A percentile compares a stretch with the other conserved stretches of the same genome.
phyloP scores from a whole-genome alignment of 2,797 vertebrate species.

The Clarias fuscus region DNA sequence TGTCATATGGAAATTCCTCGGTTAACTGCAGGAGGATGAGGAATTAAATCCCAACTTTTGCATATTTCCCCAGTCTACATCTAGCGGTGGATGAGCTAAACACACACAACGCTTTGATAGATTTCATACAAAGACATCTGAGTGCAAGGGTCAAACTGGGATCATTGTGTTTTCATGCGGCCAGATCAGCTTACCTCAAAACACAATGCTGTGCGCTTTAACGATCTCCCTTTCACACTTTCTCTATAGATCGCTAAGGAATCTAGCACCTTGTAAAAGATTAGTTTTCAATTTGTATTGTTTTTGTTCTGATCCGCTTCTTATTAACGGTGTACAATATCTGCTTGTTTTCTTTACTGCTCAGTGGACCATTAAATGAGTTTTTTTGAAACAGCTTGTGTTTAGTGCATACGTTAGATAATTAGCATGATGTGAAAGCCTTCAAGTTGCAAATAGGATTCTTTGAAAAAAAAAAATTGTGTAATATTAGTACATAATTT shows the following conservation, averaged over 20 bases:
- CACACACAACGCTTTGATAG: constrained; percentile 45
- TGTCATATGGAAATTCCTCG: neutral
- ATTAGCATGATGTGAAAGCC: neutral
- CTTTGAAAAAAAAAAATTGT: neutral
- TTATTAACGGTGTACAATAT: neutral
- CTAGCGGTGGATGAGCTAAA: neutral
- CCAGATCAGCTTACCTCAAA: constrained; percentile 15
- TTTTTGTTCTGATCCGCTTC: neutral
- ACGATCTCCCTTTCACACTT: neutral
- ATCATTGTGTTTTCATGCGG: neutral
- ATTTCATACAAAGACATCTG: constrained; percentile 26
- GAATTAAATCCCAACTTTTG: constrained; percentile 36
- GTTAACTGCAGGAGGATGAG: constrained; percentile 6
- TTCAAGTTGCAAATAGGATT: neutral
- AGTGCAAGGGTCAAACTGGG: constrained; percentile 1
- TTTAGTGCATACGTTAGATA: neutral
- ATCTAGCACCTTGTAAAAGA: neutral
- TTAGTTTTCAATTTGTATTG: neutral
- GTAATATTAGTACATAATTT: constrained; percentile 18
- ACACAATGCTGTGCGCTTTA: neutral
- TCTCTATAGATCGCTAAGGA: neutral
- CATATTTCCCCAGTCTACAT: constrained; percentile 18
- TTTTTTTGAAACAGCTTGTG: neutral
- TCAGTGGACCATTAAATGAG: constrained; percentile 3
- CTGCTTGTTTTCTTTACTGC: neutral